Conservation (phyloP, 2,888 invertebrate species). For the Clunio marinus region DNA sequence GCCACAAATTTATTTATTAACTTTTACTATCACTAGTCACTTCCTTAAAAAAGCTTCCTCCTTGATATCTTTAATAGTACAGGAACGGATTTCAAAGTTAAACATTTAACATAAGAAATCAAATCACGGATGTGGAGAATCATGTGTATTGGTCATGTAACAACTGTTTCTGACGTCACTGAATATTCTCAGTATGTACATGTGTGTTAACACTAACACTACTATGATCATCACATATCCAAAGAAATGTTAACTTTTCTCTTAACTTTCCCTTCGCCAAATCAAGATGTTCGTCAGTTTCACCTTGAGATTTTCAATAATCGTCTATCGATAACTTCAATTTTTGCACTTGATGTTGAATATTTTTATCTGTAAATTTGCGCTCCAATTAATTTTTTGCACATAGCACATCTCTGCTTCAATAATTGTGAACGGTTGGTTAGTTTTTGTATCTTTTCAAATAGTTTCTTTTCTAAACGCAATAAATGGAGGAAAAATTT, state of each 20-base stretch:
- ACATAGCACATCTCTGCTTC: no score
- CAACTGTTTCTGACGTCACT: not conserved
- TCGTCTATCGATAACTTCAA: not conserved
- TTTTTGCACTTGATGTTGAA: not conserved
- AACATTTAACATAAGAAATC: no score
- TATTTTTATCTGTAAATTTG: not conserved
- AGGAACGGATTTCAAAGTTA: no score
- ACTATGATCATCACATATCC: not conserved
- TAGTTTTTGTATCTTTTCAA: not conserved
- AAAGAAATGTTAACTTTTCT: not conserved
- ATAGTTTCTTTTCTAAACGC: not conserved
- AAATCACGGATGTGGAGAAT: constrained; percentile 5
- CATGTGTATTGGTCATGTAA: not conserved
- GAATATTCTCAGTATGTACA: not conserved
- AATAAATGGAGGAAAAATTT: not conserved
- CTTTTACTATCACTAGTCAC: no score
- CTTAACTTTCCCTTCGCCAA: not conserved
- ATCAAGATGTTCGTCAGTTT: not conserved
- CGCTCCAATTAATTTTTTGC: not conserved
- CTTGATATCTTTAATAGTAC: no score
- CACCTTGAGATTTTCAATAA: not conserved
- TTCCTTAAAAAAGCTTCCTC: no score
- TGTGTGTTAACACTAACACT: not conserved
- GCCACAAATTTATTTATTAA: no score
- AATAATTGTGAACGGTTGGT: not conserved